Evolutionary conservation across 2,888 invertebrate genomes (phyloP), one percentile per base, ranked within the genome.

Genomic region (Nezara viridula): DNA sequence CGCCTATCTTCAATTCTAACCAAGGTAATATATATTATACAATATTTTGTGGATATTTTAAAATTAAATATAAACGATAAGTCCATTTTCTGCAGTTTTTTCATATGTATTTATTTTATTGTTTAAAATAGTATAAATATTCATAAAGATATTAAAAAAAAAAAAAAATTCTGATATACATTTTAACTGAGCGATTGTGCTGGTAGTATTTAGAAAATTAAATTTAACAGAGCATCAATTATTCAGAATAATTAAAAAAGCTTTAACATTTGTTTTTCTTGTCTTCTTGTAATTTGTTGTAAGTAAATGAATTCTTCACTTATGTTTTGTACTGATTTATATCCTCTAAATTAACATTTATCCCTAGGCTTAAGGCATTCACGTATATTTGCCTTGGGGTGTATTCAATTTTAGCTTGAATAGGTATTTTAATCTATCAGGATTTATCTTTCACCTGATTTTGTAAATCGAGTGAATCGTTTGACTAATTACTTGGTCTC

Each of bases 1-100:
- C 93, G 3, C 92, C 92, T 21, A 92, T 92, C 91, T 91, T 92
- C 77, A 92, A 91, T 89, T 92, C 92, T 90, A 92, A 92, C 50
- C 93, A 93, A 19, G 92, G 88, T 88, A 81, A 81, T 19, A 81
- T 81, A 81, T 47, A 81, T n/a, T 73, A 73, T 73, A 10, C 66
- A 37, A 73, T 73, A 73, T 37, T 73, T 73, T 37, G 66, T 73
- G 66, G 66, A 73, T 73, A 73, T 73, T 66, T 32, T 66, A 66
- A 66, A 66, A 9, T 73, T 73, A 73, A 73, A 73, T 73, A 73
- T 73, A 73, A 37, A 73, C 14, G 0, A 66, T 66, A 12, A 66
- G 66, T 66, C 16, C 32, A 14, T 66, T n/a, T n/a, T n/a, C 32
- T 66, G 32, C 37, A 19, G 66, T 37, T 73, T 73, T 73, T 19